Evolutionary conservation across 2,113 vertebrate genomes (phyloP).

Genomic region (Labeo rohita): DNA sequence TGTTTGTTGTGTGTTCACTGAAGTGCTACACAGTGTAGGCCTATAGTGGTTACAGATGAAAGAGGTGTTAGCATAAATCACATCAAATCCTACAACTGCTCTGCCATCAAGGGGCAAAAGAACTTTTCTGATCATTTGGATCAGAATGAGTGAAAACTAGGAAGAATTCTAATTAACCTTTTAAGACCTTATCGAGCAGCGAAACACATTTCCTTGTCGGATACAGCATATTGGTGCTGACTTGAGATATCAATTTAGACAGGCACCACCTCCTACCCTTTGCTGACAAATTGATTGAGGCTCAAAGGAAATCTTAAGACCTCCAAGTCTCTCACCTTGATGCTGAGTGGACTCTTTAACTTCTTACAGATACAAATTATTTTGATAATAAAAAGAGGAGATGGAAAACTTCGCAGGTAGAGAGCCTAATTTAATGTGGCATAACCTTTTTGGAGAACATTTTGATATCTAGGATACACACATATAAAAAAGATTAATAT

Average conservation of each 20-base stretch:
- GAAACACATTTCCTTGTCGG: slow-evolving; percentile 24
- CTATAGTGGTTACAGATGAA: neutral
- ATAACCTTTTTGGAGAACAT: neutral
- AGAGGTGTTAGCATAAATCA: neutral
- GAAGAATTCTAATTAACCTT: slow-evolving; percentile 48
- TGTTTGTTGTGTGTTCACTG: slow-evolving; percentile 11
- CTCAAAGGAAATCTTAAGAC: slow-evolving; percentile 29
- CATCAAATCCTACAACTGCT: slow-evolving; percentile 7
- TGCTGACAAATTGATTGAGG: neutral
- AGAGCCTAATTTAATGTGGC: neutral
- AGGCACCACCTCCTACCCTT: neutral
- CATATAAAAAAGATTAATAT: neutral
- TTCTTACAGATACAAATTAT: neutral
- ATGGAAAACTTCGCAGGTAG: neutral
- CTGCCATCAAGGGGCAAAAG: neutral
- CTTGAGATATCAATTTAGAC: slow-evolving; percentile 36
- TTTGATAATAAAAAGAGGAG: neutral
- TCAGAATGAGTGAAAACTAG: slow-evolving; percentile 34
- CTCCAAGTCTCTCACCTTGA: slow-evolving; percentile 17
- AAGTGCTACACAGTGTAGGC: neutral
- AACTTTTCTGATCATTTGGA: slow-evolving; percentile 27
- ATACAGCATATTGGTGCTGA: slow-evolving; percentile 22
- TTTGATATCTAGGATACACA: neutral
- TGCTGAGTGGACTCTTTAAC: slow-evolving; percentile 20
- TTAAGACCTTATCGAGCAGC: slow-evolving; percentile 45